Base-by-base conservation (phyloP, 2,797 vertebrate genomes). In the Micromesistius poutassou region DNA sequence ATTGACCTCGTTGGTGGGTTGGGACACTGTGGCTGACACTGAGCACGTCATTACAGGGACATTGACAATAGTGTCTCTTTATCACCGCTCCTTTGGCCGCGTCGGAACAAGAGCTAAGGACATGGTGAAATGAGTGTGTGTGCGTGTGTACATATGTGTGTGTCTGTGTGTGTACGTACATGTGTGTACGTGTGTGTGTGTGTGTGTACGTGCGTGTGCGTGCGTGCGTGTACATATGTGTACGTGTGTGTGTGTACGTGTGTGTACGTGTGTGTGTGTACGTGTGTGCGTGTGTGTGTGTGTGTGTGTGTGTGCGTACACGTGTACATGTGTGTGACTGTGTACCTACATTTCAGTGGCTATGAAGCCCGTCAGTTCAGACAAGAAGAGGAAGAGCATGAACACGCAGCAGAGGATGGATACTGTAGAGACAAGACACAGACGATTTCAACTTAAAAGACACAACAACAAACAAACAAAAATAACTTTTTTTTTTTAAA, bases 361-460 rank as follows among this genome's bases (percentile, higher is more conserved):
- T 92, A 99, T 97, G 94, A 98, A 99, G 92, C 98, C 98, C 0
- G 96, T 98, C 90, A 99, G 95, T 89, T 99, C 98, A 30, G 98
- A 99, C 87, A 99, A 94, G 95, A 99, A 99, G 86, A 99, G 96
- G 94, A 99, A 99, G 83, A 99, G 91, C 90, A 99, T 99, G 93
- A 99, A 99, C 88, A 99, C 90, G 81, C 98, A 99, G 95, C 98
- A 99, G 93, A 97, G 98, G 82, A 99, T 92, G 84, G 98, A 99
- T 89, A 99, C 98, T 99, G 94, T 83, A 92, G 95, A 85, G 83
- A 84, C 91, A 95, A 79, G n/a, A 93, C 76, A 87, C 5, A 19
- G 36, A 74, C 50, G 78, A 30, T 5, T 76, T 33, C 6, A 62
- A 73, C 25, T 73, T 36, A 33, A 36, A 73, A 73, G 19, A 22